These are phyloP conservation scores for Ophiodon elongatus DNA, from an alignment of 2,113 vertebrate genomes.

Conservation along the genomic window DNA sequence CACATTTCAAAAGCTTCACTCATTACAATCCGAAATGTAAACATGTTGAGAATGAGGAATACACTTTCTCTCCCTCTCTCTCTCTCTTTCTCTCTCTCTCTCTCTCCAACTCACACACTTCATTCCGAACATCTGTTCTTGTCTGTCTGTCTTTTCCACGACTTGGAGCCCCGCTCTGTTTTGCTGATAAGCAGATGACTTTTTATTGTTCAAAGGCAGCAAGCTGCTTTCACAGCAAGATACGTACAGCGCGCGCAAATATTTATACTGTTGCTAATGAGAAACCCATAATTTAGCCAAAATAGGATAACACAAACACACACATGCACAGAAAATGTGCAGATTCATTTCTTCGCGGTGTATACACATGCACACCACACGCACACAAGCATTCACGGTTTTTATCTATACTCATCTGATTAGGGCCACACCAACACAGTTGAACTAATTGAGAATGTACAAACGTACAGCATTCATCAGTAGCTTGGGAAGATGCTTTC, in stretches of 20 bases:
- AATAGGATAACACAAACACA: constrained; percentile 31
- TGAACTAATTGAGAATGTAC: constrained; percentile 36
- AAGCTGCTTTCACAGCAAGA: constrained; percentile 70
- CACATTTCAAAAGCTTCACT: constrained; percentile 61
- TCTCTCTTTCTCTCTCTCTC: not conserved
- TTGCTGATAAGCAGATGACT: constrained; percentile 71
- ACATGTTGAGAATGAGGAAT: constrained; percentile 44
- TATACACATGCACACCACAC: no score
- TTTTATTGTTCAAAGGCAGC: constrained; percentile 75
- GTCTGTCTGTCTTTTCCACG: constrained; percentile 32
- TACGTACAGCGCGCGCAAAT: constrained; percentile 62
- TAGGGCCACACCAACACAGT: constrained; percentile 19
- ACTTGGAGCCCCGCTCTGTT: constrained; percentile 48
- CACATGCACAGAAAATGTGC: constrained; percentile 2
- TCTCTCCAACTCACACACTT: not conserved
- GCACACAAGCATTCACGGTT: not conserved
- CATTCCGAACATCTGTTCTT: constrained; percentile 67
- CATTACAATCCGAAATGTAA: constrained; percentile 57
- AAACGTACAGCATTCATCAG: constrained; percentile 28
- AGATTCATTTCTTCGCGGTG: not conserved
- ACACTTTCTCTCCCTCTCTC: not conserved
- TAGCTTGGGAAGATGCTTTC: constrained; percentile 11
- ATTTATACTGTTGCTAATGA: constrained; percentile 74
- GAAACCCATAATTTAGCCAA: constrained; percentile 66
- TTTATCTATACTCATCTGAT: constrained; percentile 47